phyloP scores from a whole-genome alignment of 2,888 invertebrate genomes.

The Cryptocephalus primarius region DNA sequence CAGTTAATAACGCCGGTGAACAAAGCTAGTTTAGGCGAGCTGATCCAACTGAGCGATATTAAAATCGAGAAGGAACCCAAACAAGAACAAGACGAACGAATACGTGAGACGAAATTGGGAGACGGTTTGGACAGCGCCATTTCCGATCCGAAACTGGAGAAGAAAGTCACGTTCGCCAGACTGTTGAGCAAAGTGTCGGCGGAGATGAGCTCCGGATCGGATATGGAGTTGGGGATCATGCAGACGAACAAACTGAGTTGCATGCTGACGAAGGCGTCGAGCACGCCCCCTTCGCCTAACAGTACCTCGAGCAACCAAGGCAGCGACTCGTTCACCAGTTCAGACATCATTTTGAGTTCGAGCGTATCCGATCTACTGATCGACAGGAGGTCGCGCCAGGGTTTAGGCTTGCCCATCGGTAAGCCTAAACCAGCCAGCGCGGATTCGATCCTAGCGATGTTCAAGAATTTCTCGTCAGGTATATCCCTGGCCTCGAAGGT shows the following conservation, averaged over 20 bases:
- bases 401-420: constrained; percentile 28
- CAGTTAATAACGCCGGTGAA: constrained; percentile 58
- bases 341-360: constrained; percentile 52
- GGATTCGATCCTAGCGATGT: constrained; percentile 70
- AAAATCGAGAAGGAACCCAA: constrained; percentile 28
- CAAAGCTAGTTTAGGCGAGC: constrained; percentile 59
- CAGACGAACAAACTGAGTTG: constrained; percentile 31
- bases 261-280: constrained; percentile 37
- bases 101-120: constrained; percentile 49
- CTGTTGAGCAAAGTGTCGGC: constrained; percentile 57
- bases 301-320: constrained; percentile 68
- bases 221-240: constrained; percentile 47
- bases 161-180: constrained; percentile 68
- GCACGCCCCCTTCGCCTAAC: constrained; percentile 52
- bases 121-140: constrained; percentile 43
- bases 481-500: constrained; percentile 49
- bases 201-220: constrained; percentile 67
- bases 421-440: constrained; percentile 63
- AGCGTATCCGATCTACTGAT: constrained; percentile 37
- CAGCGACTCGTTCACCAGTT: constrained; percentile 65
- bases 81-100: constrained; percentile 34
- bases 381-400: constrained; percentile 20
- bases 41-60: constrained; percentile 62
- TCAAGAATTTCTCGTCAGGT: constrained; percentile 58
- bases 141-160: constrained; percentile 60